phyloP scores from a whole-genome alignment of 2,113 vertebrate species.

The Corydoras maculifer region DNA sequence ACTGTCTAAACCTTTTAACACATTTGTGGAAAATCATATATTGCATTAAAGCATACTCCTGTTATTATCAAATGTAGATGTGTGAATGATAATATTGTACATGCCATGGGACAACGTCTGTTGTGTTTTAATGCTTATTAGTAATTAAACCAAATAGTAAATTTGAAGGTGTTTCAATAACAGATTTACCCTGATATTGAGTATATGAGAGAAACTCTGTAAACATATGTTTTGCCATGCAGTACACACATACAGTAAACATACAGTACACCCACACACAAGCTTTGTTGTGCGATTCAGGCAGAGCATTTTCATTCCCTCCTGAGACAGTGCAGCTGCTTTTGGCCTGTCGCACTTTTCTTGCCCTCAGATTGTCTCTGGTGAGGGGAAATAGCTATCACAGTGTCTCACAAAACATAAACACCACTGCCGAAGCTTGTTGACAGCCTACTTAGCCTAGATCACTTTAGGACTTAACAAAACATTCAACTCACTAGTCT shows the following conservation, averaged over 20 bases:
- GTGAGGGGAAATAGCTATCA: conserved; percentile 41
- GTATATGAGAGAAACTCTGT: too few species aligned
- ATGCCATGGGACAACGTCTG: too few species aligned
- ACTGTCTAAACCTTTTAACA: too few species aligned
- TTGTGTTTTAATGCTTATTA: too few species aligned
- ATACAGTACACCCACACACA: conserved; percentile 13
- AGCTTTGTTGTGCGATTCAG: conserved; percentile 33
- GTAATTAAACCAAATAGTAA: too few species aligned
- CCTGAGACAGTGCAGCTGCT: conserved; percentile 26
- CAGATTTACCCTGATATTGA: too few species aligned
- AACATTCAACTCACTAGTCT: conserved; percentile 6
- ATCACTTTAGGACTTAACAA: conserved; percentile 38
- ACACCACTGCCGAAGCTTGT: conserved; percentile 53
- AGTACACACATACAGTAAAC: conserved; percentile 1
- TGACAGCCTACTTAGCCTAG: conserved; percentile 50
- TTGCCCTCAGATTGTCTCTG: conserved; percentile 38
- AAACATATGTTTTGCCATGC: conserved; percentile 4
- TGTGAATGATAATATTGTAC: too few species aligned
- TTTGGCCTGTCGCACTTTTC: conserved; percentile 47
- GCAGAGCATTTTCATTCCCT: conserved; percentile 28
- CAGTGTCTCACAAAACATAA: conserved; percentile 42
- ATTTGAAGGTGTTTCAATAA: too few species aligned
- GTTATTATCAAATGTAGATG: too few species aligned
- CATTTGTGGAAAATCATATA: too few species aligned
- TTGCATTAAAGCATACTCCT: too few species aligned